Evolutionary conservation across 2,113 vertebrate genomes (phyloP).

Genomic region (Chiloscyllium plagiosum): DNA sequence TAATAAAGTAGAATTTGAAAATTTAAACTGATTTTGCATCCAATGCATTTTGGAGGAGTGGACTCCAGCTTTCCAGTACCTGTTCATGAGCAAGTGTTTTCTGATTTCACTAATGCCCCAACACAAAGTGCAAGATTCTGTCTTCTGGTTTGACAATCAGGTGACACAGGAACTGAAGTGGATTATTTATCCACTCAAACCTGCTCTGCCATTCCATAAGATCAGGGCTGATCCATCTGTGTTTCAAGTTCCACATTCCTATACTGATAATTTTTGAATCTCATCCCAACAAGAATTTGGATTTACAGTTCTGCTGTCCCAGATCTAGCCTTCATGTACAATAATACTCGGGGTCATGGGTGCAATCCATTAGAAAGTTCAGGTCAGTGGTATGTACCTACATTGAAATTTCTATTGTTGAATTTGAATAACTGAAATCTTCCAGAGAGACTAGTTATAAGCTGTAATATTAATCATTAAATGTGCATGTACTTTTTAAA

Average conservation of each 20-base stretch:
- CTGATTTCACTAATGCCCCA: neutral
- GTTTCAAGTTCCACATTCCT: too few relatives aligned
- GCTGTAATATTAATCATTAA: neutral
- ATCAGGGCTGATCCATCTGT: too few relatives aligned
- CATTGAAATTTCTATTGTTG: neutral
- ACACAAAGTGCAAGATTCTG: neutral
- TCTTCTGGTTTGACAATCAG: neutral
- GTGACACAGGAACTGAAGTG: too few relatives aligned
- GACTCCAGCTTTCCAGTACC: neutral
- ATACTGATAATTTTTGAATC: too few relatives aligned
- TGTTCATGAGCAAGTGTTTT: neutral
- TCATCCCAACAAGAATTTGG: too few relatives aligned
- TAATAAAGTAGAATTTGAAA: neutral
- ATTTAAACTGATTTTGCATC: neutral
- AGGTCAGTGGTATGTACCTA: neutral
- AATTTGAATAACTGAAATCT: neutral
- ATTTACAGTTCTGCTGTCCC: neutral
- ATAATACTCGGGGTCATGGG: neutral
- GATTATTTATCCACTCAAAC: too few relatives aligned
- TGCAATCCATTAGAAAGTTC: neutral
- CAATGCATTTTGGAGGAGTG: neutral
- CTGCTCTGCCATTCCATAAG: too few relatives aligned
- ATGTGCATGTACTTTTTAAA: neutral
- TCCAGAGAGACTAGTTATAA: neutral
- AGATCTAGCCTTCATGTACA: neutral